Conservation (phyloP, 2,888 invertebrate genomes). For the Latheticus oryzae region DNA sequence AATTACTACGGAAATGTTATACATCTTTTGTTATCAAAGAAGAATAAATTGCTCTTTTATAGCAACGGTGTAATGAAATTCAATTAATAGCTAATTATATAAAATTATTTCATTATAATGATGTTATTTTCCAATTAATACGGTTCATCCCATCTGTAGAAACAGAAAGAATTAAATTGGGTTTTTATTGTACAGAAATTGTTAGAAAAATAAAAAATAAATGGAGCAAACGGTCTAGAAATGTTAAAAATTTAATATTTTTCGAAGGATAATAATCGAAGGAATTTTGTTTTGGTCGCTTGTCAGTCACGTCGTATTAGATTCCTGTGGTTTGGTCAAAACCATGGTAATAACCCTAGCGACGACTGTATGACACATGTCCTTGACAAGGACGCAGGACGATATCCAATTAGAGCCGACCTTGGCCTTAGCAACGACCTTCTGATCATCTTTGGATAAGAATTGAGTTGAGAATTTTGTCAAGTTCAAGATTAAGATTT, state of each 20-base stretch:
- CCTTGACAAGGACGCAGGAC: constrained; percentile 43
- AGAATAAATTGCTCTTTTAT: constrained; percentile 29
- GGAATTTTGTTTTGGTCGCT: constrained; percentile 31
- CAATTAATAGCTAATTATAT: constrained; percentile 26
- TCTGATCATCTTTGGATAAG: constrained; percentile 52
- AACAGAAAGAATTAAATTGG: constrained; percentile 3
- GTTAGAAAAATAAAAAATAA: too few relatives aligned
- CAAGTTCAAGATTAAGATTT: too few relatives aligned
- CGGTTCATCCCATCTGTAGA: constrained; percentile 14
- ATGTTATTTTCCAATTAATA: constrained; percentile 27
- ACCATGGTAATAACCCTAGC: constrained; percentile 29
- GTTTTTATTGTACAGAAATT: constrained; percentile 6
- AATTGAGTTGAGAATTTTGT: constrained; percentile 22
- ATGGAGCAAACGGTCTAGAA: too few relatives aligned
- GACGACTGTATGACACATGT: constrained; percentile 35
- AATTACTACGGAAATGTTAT: constrained; percentile 8
- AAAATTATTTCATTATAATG: constrained; percentile 18
- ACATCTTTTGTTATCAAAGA: too few relatives aligned
- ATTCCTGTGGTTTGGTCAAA: constrained; percentile 30
- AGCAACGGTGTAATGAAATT: constrained; percentile 24
- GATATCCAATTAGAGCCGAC: constrained; percentile 47
- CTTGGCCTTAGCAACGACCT: constrained; percentile 52
- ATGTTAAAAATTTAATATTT: not conserved
- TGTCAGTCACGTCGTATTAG: constrained; percentile 27
- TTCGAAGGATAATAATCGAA: constrained; percentile 13